These are phyloP conservation scores for Cyclophora punctaria DNA, from an alignment of 2,888 invertebrate genomes.

Conservation along the genomic window DNA sequence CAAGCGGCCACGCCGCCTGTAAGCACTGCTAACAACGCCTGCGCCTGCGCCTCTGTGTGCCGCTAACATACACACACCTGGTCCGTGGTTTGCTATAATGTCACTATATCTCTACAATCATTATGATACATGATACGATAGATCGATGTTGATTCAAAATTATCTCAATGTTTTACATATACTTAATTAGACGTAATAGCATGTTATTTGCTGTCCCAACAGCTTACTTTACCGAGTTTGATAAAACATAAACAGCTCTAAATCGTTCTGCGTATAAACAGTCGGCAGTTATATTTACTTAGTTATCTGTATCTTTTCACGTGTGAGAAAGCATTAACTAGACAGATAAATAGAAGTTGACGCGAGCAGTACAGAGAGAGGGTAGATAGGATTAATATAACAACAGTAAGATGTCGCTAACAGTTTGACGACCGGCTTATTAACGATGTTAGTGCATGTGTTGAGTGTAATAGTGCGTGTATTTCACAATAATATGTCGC, in stretches of 20 bases:
- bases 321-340: neutral
- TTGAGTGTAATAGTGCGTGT: constrained; percentile 47
- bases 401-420: constrained; percentile 22
- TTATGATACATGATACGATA: too few species aligned
- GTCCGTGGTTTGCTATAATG: constrained; percentile 54
- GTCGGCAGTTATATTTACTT: too few species aligned
- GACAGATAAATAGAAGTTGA: neutral
- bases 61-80: constrained; percentile 53
- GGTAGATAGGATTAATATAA: constrained; percentile 9
- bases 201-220: too few species aligned
- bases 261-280: too few species aligned
- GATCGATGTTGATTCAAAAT: too few species aligned
- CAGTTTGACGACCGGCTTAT: constrained; percentile 22
- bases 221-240: too few species aligned
- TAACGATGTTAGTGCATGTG: constrained; percentile 60
- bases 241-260: too few species aligned
- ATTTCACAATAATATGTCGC: constrained; percentile 48
- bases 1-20: constrained; percentile 74
- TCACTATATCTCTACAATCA: constrained; percentile 18
- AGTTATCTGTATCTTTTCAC: too few species aligned
- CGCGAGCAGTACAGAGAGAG: constrained; percentile 1
- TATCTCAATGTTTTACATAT: too few species aligned
- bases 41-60: constrained; percentile 65
- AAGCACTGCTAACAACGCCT: constrained; percentile 65
- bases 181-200: too few species aligned